Evolutionary conservation across 2,113 vertebrate species (phyloP).

Genomic region (Cheilinus undulatus): DNA sequence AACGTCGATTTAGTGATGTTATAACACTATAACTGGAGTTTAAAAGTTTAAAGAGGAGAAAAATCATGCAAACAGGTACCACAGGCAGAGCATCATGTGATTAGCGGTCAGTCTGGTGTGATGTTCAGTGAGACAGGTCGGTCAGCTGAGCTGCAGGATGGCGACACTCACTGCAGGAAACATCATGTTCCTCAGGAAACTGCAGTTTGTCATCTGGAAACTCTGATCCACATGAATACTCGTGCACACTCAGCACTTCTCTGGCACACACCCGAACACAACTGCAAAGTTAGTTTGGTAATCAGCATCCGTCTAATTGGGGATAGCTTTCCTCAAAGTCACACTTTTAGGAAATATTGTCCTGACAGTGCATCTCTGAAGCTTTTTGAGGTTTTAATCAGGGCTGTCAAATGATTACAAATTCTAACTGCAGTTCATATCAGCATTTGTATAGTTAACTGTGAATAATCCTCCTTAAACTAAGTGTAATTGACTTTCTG

Average conservation of each 20-base stretch:
- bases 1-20: background rate
- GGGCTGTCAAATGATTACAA: too few species aligned
- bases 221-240: background rate
- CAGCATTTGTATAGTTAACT: too few species aligned
- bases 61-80: rapidly evolving
- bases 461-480: too few species aligned
- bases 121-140: background rate
- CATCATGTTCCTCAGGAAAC: conserved; percentile 58
- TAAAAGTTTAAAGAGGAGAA: background rate
- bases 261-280: background rate
- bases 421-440: too few species aligned
- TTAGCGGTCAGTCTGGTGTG: background rate
- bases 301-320: background rate
- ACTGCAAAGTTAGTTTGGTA: background rate
- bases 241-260: conserved; percentile 49
- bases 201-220: conserved; percentile 24
- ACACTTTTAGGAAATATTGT: background rate
- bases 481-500: too few species aligned
- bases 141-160: conserved; percentile 65
- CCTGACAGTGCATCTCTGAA: background rate
- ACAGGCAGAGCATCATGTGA: conserved; percentile 25
- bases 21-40: background rate
- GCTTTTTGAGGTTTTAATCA: too few species aligned
- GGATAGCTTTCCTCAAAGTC: background rate
- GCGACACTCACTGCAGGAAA: conserved; percentile 34